Evolutionary conservation across 2,797 vertebrate species (phyloP).

Genomic region (Harpagifer antarcticus): DNA sequence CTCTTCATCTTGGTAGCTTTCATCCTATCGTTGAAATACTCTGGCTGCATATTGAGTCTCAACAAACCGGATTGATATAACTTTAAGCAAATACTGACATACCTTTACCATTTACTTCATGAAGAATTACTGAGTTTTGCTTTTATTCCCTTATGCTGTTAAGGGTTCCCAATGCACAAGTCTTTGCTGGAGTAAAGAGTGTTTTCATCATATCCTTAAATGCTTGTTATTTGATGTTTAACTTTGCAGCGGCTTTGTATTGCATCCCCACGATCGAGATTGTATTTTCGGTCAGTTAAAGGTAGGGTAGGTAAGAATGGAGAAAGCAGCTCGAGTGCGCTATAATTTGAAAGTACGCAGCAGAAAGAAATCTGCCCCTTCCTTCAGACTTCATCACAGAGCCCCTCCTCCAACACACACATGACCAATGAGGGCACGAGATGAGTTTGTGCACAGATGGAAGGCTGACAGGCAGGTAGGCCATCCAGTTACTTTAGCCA

Average conservation of each 20-base stretch:
- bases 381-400: too few species aligned
- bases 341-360: background rate
- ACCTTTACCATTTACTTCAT: background rate
- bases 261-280: background rate
- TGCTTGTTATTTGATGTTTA: background rate
- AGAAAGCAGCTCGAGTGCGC: too few species aligned
- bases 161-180: background rate
- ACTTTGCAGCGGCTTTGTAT: background rate
- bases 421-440: too few species aligned
- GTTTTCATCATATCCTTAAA: background rate
- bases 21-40: conserved; percentile 29
- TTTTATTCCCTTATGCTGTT: background rate
- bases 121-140: background rate
- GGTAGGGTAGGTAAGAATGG: too few species aligned
- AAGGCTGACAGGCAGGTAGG: too few species aligned
- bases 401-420: too few species aligned
- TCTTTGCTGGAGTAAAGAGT: conserved; percentile 8
- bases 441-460: too few species aligned
- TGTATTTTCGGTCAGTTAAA: background rate
- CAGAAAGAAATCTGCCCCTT: background rate
- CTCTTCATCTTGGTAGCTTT: conserved; percentile 14
- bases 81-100: conserved; percentile 5
- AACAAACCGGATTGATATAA: conserved; percentile 4
- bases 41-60: background rate
- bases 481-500: too few species aligned